Base-by-base conservation (phyloP, 2,888 invertebrate species). In the Dinocampus coccinellae region DNA sequence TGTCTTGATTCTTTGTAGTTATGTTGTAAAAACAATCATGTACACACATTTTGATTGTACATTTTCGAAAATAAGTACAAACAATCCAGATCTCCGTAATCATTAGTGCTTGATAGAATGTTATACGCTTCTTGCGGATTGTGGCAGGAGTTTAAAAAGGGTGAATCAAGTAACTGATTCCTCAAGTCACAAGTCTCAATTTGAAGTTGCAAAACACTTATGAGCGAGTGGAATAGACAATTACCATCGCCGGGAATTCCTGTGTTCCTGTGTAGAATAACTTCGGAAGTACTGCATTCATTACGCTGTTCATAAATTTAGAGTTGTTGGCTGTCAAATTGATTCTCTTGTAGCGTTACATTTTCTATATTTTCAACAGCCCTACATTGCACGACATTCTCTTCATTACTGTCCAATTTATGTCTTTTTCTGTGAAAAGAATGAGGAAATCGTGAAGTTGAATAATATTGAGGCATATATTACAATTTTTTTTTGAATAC, bases 301-400 rank as follows among this genome's bases (percentile, higher is more conserved):
- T 13, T 13, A 47, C 47, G 13, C 47, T 47, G n/a, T 47, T 47
- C 47, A 47, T 47, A 16, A 6, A 47, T 47, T 16, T 16, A 10
- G 9, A 47, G 47, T 47, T 47, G 47, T 47, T 47, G 47, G 47
- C n/a, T 47, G 47, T 16, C 3, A 16, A 16, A 47, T 47, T 47
- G 47, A 47, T 47, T 47, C 9, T 47, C 47, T 47, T 9, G n/a
- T 16, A 47, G 47, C 13, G 16, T 13, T 47, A 47, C 47, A 47
- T 47, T 47, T 47, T 47, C 16, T 47, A 16, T 16, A 16, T 47
- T 47, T 47, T 47, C n/a, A 3, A 16, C 13, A 47, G 60, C 60
- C 60, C 60, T 60, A 34, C 60, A 0, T 60, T 60, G 60, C 60
- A 60, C 34, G 34, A 60, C 29, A 60, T 60, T 60, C 34, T 60